These are phyloP conservation scores for Nanorana parkeri DNA, from an alignment of 2,113 vertebrate species.

Conservation along the genomic window DNA sequence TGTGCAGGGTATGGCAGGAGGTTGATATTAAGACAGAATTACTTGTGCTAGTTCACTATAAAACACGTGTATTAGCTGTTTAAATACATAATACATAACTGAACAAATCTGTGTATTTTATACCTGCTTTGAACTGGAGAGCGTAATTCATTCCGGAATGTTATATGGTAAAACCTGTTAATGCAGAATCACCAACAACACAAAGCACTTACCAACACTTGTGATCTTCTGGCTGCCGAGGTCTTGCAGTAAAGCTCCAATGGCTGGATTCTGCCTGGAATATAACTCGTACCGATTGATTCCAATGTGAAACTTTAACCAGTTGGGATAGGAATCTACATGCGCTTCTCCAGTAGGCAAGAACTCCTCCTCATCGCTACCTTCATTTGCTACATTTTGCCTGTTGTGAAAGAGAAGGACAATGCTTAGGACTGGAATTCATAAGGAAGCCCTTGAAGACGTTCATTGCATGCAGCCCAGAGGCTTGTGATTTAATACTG, in stretches of 20 bases:
- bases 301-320: constrained; percentile 97
- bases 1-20: too few relatives aligned
- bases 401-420: constrained; percentile 65
- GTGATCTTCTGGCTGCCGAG: constrained; percentile 91
- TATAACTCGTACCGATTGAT: constrained; percentile 97
- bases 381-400: constrained; percentile 84
- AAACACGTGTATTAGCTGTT: too few relatives aligned
- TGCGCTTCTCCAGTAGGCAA: constrained; percentile 83
- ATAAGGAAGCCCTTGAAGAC: neutral
- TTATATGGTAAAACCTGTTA: neutral
- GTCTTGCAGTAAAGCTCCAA: constrained; percentile 90
- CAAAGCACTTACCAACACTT: constrained; percentile 90
- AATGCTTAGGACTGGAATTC: neutral
- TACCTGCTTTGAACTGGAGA: neutral
- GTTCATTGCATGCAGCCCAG: neutral
- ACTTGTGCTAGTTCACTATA: too few relatives aligned
- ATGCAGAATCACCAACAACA: neutral
- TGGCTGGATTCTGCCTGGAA: constrained; percentile 87
- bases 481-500: neutral
- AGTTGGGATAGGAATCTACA: constrained; percentile 92
- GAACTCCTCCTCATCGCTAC: constrained; percentile 77
- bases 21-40: too few relatives aligned
- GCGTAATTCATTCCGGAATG: too few relatives aligned
- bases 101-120: too few relatives aligned
- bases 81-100: too few relatives aligned